Evolutionary conservation across 2,888 invertebrate species (phyloP).

Genomic region (Resseliella maxima): DNA sequence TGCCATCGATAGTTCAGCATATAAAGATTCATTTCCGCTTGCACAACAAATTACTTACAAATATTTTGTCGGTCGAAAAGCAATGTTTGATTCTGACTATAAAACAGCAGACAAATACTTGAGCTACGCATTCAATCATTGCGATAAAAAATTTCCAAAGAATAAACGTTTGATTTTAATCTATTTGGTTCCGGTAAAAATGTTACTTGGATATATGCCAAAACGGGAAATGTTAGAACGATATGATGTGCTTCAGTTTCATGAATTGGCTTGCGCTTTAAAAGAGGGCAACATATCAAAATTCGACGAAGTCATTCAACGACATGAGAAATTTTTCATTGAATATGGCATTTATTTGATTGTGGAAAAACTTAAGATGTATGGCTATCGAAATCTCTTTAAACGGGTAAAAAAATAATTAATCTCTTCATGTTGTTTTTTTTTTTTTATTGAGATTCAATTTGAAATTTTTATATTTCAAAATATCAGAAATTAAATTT

Average conservation of each 20-base stretch:
- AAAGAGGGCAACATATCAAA: constrained; percentile 88
- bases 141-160: constrained; percentile 81
- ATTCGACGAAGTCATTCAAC: constrained; percentile 85
- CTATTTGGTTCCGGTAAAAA: constrained; percentile 96
- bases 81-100: constrained; percentile 98
- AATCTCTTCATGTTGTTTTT: background rate
- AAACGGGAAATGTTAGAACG: constrained; percentile 81
- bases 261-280: constrained; percentile 88
- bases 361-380: constrained; percentile 94
- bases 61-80: constrained; percentile 96
- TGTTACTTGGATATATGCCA: constrained; percentile 97
- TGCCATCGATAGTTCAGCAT: constrained; percentile 92
- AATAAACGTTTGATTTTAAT: constrained; percentile 93
- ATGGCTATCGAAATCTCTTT: constrained; percentile 95
- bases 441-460: background rate
- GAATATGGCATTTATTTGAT: constrained; percentile 97
- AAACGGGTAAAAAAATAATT: constrained; percentile 77
- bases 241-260: constrained; percentile 91
- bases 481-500: too few relatives aligned
- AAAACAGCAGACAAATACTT: constrained; percentile 91
- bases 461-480: background rate
- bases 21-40: constrained; percentile 89
- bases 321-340: constrained; percentile 92
- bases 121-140: constrained; percentile 92
- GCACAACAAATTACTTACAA: constrained; percentile 96